A percentile compares a stretch with the other conserved stretches of the same genome.
These are phyloP conservation scores for Gari tellinella DNA, from an alignment of 2,888 invertebrate genomes.

Conservation along the genomic window DNA sequence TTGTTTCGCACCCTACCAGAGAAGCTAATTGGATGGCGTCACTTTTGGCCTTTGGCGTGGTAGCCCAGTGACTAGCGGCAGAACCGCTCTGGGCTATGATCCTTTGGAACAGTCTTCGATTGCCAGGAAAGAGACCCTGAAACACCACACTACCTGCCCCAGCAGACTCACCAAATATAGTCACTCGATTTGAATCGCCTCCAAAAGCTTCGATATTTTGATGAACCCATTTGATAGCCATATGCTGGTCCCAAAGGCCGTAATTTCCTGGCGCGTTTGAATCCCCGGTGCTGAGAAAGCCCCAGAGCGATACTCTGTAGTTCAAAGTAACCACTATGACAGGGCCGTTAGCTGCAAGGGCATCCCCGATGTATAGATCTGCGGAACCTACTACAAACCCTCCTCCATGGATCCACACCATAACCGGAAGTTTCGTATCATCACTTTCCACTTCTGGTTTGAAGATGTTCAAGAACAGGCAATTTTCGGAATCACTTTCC, in stretches of 20 bases:
- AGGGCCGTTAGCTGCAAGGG: slow-evolving; percentile 94
- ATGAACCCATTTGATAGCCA: slow-evolving; percentile 89
- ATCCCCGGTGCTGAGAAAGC: slow-evolving; percentile 85
- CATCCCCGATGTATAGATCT: slow-evolving; percentile 97
- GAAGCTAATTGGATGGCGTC: too few relatives aligned
- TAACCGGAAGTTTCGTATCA: slow-evolving; percentile 89
- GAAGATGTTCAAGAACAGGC: slow-evolving; percentile 97
- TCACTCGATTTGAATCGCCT: slow-evolving; percentile 95
- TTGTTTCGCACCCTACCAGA: too few relatives aligned
- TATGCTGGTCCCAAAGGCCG: slow-evolving; percentile 97
- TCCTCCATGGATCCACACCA: slow-evolving; percentile 93
- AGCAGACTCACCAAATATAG: slow-evolving; percentile 98
- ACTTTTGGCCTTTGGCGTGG: too few relatives aligned
- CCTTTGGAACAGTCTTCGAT: slow-evolving; percentile 90
- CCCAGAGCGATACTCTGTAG: slow-evolving; percentile 96
- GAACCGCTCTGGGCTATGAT: slow-evolving; percentile 97
- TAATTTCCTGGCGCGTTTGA: slow-evolving; percentile 94
- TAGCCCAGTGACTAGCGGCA: slow-evolving; percentile 84
- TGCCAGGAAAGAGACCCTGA: slow-evolving; percentile 92
- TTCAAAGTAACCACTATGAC: slow-evolving; percentile 97
- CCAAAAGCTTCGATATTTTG: slow-evolving; percentile 82
- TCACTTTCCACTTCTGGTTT: slow-evolving; percentile 87
- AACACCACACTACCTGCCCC: slow-evolving; percentile 95
- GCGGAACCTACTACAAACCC: slow-evolving; percentile 93
- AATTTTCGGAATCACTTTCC: slow-evolving; percentile 90